Evolutionary conservation across 1,140 invertebrate genomes (phyloP).

Genomic region (Gonatopus flavifemur): DNA sequence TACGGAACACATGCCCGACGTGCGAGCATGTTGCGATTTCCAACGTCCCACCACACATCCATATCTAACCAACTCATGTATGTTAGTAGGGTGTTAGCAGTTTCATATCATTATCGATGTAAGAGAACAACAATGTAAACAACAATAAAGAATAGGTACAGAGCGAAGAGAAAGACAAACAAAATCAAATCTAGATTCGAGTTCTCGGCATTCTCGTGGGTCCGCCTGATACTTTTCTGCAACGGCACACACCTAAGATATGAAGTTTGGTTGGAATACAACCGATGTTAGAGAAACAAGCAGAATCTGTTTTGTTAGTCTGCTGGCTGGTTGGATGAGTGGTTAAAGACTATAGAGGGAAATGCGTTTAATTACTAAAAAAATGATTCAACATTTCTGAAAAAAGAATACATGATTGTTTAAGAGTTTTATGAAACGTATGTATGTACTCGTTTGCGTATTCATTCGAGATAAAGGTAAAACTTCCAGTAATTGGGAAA

Average conservation of each 20-base stretch:
- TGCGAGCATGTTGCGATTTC: constrained; percentile 91
- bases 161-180: no score
- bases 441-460: not conserved
- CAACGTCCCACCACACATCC: constrained; percentile 94
- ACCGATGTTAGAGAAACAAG: constrained; percentile 27
- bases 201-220: constrained; percentile 11
- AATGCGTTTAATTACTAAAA: constrained; percentile 14
- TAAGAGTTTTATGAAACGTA: no score
- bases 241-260: constrained; percentile 34
- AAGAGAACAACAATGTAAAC: constrained; percentile 16
- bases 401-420: constrained; percentile 8
- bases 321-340: constrained; percentile 59
- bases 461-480: not conserved
- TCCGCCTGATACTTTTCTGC: no score
- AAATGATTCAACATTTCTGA: constrained; percentile 12
- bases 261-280: constrained; percentile 28
- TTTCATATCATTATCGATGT: constrained; percentile 18
- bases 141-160: constrained; percentile 7
- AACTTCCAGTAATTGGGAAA: no score
- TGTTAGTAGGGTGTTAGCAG: constrained; percentile 54
- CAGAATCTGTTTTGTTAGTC: constrained; percentile 46
- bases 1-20: constrained; percentile 96
- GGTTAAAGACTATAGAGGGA: constrained; percentile 50
- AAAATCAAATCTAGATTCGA: constrained; percentile 8
- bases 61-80: constrained; percentile 74